Conservation (phyloP, 2,888 invertebrate species). For the Toxonevra muliebris region DNA sequence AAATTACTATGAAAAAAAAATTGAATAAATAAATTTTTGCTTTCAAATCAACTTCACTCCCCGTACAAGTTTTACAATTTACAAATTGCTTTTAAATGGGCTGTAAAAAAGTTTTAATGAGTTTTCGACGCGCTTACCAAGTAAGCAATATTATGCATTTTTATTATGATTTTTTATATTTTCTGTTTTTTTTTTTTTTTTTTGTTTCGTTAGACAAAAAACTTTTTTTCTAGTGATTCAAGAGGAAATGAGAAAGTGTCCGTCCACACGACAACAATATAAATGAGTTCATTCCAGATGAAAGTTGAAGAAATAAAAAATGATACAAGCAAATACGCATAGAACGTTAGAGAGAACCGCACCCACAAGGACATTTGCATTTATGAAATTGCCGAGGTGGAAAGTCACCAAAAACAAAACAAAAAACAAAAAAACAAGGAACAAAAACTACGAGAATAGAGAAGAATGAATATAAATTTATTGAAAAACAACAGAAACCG, state of each 20-base stretch:
- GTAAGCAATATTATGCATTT: slow-evolving; percentile 20
- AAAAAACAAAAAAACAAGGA: slow-evolving; percentile 17
- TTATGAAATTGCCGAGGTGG: slow-evolving; percentile 40
- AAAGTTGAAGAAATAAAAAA: slow-evolving; percentile 15
- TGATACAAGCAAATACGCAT: no score
- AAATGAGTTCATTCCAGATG: slow-evolving; percentile 18
- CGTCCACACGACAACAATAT: slow-evolving; percentile 23
- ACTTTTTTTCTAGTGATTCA: slow-evolving; percentile 2
- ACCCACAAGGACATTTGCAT: slow-evolving; percentile 35
- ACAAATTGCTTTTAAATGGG: slow-evolving; percentile 65
- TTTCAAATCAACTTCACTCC: slow-evolving; percentile 31
- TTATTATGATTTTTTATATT: slow-evolving; percentile 33
- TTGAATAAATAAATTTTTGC: slow-evolving; percentile 21
- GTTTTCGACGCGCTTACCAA: slow-evolving; percentile 53
- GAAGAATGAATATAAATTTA: slow-evolving; percentile 31
- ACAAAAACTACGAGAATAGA: slow-evolving; percentile 3
- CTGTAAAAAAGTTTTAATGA: slow-evolving; percentile 65
- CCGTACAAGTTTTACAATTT: slow-evolving; percentile 51
- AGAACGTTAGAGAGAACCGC: not conserved
- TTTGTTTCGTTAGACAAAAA: slow-evolving; percentile 4
- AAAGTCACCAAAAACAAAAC: slow-evolving; percentile 29
- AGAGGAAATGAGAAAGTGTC: not conserved
- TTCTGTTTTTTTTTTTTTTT: slow-evolving; percentile 32
- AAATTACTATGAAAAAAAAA: slow-evolving; percentile 22
- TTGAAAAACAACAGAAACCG: slow-evolving; percentile 18